A percentile compares a stretch with the other conserved stretches of the same genome.
phyloP scores from a whole-genome alignment of 2,888 invertebrate genomes.

The Camponotus fellah region DNA sequence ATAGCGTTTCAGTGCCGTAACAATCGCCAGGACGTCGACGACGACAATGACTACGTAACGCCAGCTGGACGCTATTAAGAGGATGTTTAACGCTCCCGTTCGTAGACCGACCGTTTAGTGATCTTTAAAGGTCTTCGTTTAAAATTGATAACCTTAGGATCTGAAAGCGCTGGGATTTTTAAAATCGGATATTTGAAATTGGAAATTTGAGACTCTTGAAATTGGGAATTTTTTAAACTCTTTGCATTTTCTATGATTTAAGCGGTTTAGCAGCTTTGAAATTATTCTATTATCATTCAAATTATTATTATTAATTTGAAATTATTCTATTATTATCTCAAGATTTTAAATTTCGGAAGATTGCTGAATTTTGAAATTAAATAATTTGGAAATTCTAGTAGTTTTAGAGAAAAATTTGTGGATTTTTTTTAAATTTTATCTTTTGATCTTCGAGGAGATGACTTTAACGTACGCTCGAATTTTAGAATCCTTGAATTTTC shows the following conservation, averaged over 20 bases:
- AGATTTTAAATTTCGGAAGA: neutral
- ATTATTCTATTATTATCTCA: no score
- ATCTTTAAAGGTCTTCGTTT: neutral
- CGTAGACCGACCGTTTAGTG: neutral
- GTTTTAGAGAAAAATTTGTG: neutral
- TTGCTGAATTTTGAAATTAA: neutral
- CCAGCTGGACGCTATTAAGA: slow-evolving; percentile 21
- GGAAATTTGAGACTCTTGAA: neutral
- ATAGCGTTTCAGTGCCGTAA: slow-evolving; percentile 61
- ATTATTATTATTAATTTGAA: no score
- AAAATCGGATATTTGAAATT: neutral
- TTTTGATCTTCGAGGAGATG: neutral
- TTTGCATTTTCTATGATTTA: neutral
- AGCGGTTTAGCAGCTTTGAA: neutral
- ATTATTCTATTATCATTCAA: neutral
- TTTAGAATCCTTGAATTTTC: neutral
- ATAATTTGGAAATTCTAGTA: neutral
- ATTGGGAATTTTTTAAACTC: neutral
- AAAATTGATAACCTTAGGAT: no score
- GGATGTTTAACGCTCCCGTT: neutral
- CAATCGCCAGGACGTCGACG: slow-evolving; percentile 35
- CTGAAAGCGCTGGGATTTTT: neutral
- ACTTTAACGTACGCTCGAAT: neutral
- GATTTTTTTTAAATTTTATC: neutral
- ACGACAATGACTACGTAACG: slow-evolving; percentile 38